Base-by-base conservation (phyloP, 2,113 vertebrate species). In the Tupaia chinensis region DNA sequence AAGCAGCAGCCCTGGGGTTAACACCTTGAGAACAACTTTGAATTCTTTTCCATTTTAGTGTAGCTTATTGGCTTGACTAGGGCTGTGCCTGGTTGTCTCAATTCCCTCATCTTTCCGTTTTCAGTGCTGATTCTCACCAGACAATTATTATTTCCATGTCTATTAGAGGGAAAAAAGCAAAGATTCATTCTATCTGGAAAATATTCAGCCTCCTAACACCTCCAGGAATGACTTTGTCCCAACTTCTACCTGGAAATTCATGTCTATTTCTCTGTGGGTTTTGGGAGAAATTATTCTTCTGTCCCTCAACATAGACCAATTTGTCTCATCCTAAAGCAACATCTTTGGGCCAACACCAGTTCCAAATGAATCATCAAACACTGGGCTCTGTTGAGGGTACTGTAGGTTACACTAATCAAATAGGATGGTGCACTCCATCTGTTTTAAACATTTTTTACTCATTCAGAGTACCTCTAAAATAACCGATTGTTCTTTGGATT, bases 181-280 rank as follows among this genome's bases (percentile, higher is more conserved):
- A 79, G 16, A 29, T 86, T 93, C 12, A 78, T 85, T 93, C n/a
- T 60, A 3, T 44, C 32, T 85, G 58, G 87, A 82, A 89, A 96
- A 91, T 4, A 85, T 25, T 19, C 13, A 66, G 34, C 70, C 73
- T 73, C 76, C 1, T 70, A 63, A 44, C 34, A 9, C 80, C 23
- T 91, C 16, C 44, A 44, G 27, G 23, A 32, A 5, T 80, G 78
- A 92, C 60, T 86, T 69, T 32, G 69, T 84, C 2, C 14, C 60
- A 95, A 34, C 2, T 66, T 91, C 29, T 89, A 79, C 23, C 70
- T 90, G 60, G 69, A 92, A 82, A 86, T 76, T 15, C 53, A 74
- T 19, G 12, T 73, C 3, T 29, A 69, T 70, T 19, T 34, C n/a
- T 65, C 60, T 61, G 19, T 74, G 11, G 13, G 56, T 14, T 27